phyloP scores from a whole-genome alignment of 2,113 vertebrate genomes.

The Nothocercus nigrocapillus region DNA sequence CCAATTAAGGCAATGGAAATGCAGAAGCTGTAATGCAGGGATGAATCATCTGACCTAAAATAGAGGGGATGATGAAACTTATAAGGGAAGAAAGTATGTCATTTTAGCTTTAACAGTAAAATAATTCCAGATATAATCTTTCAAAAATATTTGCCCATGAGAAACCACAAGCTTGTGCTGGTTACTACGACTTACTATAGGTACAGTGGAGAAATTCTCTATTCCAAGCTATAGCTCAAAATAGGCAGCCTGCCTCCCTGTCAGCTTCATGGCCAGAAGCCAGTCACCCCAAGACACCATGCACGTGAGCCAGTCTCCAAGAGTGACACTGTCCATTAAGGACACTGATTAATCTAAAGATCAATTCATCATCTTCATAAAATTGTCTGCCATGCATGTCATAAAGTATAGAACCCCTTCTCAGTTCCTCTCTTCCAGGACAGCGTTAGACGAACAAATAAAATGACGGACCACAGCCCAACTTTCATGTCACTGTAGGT shows the following conservation, averaged over 20 bases:
- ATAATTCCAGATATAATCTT: constrained; percentile 6
- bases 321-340: background rate
- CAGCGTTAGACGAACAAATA: background rate
- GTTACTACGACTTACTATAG: background rate
- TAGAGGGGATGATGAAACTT: constrained; percentile 36
- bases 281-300: background rate
- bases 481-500: background rate
- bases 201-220: background rate
- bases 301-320: background rate
- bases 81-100: constrained; percentile 41
- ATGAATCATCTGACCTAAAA: constrained; percentile 70
- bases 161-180: background rate
- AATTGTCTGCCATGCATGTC: background rate
- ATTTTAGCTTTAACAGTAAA: constrained; percentile 48
- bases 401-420: background rate
- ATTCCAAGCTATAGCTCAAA: background rate
- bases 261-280: background rate
- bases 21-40: constrained; percentile 53
- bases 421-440: background rate
- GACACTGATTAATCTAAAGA: background rate
- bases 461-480: background rate
- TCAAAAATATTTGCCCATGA: background rate
- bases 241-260: background rate
- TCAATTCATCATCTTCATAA: background rate
- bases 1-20: constrained; percentile 62